Base-by-base conservation (phyloP, 2,113 vertebrate species). In the Platysteira castanea region DNA sequence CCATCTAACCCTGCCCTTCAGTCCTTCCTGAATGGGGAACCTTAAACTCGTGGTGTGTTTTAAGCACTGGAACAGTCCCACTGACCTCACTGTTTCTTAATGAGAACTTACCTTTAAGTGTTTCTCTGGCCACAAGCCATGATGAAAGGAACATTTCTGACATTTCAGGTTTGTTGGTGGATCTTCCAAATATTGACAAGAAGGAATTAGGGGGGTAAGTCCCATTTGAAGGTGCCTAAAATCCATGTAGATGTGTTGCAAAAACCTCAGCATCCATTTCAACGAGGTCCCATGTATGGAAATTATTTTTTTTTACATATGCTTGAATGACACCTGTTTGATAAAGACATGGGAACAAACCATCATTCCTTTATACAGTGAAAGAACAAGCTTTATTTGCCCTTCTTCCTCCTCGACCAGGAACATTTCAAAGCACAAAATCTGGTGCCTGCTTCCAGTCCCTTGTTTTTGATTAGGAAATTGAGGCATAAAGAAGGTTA, bases 11-110 rank as follows among this genome's bases (percentile, higher is more conserved):
- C 26, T 14, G 37, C 75, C 23, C 20, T 81, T 69, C 1, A 2
- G 15, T 77, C 13, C 33, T 71, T 92, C 28, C 44, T 87, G 49
- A 79, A 39, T 31, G 21, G 18, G 23, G 44, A 76, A 44, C 41
- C 49, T 74, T 46, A 69, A 80, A 39, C 23, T 31, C 0, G 0
- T 0, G 4, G 5, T 68, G 30, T 50, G 6, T 75, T 77, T 77
- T 60, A 69, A 90, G 41, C 61, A 23, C 44, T 64, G 1, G 1
- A 37, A 23, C 57, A 69, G 49, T 65, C 65, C 49, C 69, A 84
- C 41, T 87, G 71, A 88, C 83, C 86, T 93, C 28, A 8, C 6
- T 76, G 42, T 47, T 84, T 27, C 24, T 75, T 75, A 70, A 33
- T 41, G 35, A 2, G 3, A 89, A 8, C 37, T 71, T 84, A 37